Percentiles rank a stretch among this genome's conserved stretches.
Evolutionary conservation across 1,140 invertebrate species (phyloP).

Genomic region (Eubasilissa regina): DNA sequence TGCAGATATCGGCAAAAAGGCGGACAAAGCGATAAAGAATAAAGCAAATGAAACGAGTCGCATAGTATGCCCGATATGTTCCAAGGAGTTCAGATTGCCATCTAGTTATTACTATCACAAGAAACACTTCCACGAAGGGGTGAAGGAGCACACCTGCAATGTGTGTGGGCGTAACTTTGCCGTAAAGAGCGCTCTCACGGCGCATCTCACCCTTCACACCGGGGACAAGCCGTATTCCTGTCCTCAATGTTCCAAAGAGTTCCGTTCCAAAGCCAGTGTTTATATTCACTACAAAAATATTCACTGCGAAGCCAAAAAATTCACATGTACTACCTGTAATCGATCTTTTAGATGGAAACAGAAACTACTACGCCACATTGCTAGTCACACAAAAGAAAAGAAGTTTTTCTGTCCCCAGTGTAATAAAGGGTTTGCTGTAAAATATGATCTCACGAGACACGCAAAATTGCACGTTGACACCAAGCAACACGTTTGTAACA

Average conservation of each 20-base stretch:
- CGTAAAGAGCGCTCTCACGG: constrained; percentile 63
- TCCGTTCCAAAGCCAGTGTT: constrained; percentile 71
- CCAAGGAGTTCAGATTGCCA: constrained; percentile 53
- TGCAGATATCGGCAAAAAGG: background rate
- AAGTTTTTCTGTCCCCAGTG: constrained; percentile 71
- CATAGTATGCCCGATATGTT: constrained; percentile 62
- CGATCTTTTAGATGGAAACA: constrained; percentile 71
- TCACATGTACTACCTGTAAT: constrained; percentile 69
- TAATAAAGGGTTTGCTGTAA: constrained; percentile 72
- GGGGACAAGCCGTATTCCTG: constrained; percentile 71
- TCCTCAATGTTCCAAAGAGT: constrained; percentile 71
- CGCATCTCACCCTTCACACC: constrained; percentile 68
- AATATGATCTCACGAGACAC: constrained; percentile 71
- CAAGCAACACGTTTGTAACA: constrained; percentile 71
- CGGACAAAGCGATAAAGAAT: background rate
- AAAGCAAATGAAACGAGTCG: constrained; percentile 62
- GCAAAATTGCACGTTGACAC: constrained; percentile 70
- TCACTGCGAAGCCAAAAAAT: constrained; percentile 71
- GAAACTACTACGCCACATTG: constrained; percentile 68
- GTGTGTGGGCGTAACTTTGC: constrained; percentile 56
- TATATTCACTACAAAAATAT: constrained; percentile 73
- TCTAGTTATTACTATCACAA: constrained; percentile 59
- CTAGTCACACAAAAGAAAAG: constrained; percentile 69
- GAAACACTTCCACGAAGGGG: constrained; percentile 59
- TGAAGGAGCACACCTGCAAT: constrained; percentile 55